These are phyloP conservation scores for Edolisoma coerulescens DNA, from an alignment of 2,113 vertebrate species.

Conservation along the genomic window DNA sequence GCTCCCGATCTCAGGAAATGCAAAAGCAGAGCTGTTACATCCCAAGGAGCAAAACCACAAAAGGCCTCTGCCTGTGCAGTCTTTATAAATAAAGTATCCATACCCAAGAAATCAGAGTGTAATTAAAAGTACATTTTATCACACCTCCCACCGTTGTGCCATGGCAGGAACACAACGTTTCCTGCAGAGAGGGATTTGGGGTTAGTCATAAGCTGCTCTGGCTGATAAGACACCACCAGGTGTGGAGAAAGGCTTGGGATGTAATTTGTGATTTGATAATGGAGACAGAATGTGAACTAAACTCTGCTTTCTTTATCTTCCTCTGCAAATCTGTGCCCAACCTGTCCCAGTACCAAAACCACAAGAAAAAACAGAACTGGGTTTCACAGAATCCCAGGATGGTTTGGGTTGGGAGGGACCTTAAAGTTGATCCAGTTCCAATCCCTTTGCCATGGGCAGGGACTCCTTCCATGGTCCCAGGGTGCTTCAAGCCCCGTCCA, in stretches of 20 bases:
- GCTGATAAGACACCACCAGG: not conserved
- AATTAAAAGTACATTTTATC: not conserved
- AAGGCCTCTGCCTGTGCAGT: not conserved
- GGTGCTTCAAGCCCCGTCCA: accelerated
- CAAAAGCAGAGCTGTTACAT: not conserved
- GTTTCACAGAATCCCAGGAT: not conserved
- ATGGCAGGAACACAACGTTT: not conserved
- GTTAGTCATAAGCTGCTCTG: not conserved
- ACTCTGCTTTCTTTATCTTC: not conserved
- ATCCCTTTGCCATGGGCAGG: not conserved
- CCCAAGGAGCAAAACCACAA: not conserved
- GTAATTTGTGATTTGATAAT: not conserved
- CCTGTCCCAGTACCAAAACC: not conserved
- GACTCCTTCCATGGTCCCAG: not conserved
- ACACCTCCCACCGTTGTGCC: not conserved
- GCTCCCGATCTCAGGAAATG: not conserved
- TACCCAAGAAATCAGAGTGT: not conserved
- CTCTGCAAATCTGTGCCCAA: not conserved
- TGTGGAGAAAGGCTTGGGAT: not conserved
- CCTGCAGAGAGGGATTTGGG: not conserved
- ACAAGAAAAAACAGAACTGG: not conserved
- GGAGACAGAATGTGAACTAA: not conserved
- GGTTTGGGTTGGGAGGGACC: not conserved
- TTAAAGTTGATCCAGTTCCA: not conserved
- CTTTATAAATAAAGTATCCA: not conserved